Base-by-base conservation (phyloP, 1,140 invertebrate genomes). In the Diabrotica undecimpunctata region DNA sequence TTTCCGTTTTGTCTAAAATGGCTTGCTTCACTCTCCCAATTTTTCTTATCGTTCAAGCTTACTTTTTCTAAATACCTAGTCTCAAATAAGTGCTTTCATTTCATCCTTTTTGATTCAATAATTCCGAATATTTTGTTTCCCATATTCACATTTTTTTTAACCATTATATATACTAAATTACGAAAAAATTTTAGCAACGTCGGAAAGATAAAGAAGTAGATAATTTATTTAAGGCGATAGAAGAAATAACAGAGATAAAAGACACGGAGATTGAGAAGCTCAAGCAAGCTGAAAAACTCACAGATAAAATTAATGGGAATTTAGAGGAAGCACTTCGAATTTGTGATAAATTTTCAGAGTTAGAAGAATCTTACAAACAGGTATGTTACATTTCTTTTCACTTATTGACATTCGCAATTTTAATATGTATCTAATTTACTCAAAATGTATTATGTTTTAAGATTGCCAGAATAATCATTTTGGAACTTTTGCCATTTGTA, bases 131-230 rank as follows among this genome's bases (percentile, higher is more conserved):
- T 55, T 68, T 55, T 69, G 13, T 50, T 35, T 41, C 38, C 5
- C 65, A 38, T 41, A 58, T 25, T 11, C 11, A 38, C 7, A 50
- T 12, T 52, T 7, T 68, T 25, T 4, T 25, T 25, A 25, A 25
- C 1, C 25, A 25, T 25, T 25, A 25, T 25, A 25, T 25, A 25
- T 25, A 25, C 25, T 25, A 25, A 25, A 25, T 25, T 25, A 25
- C 25, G 4, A 25, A 25, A 2, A 64, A 61, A 70, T 80, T 82
- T 61, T 65, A 92, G 90, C 87, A 89, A 73, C 89, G 87, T 75
- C 79, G 91, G 70, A 83, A 83, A 51, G 92, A 95, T 70, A 81
- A 86, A 70, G 92, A 95, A 82, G 87, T 94, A 5, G 87, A 90
- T 75, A 84, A 85, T 68, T 80, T 94, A 59, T 93, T 93, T 78